Evolutionary conservation across 1,140 invertebrate species (phyloP).

Genomic region (Euschistus heros): DNA sequence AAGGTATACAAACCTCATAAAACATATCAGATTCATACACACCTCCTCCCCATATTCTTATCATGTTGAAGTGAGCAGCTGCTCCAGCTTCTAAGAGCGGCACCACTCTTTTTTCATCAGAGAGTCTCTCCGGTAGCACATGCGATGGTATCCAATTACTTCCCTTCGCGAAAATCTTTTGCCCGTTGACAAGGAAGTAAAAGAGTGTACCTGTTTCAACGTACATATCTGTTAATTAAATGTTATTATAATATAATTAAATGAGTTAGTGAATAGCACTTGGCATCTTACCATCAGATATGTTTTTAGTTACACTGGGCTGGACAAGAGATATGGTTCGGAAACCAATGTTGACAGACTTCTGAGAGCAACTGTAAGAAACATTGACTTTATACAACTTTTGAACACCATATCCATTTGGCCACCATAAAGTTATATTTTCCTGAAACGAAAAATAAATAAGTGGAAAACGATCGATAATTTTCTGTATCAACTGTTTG

Average conservation of each 20-base stretch:
- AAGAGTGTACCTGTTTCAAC: slow-evolving; percentile 72
- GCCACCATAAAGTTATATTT: slow-evolving; percentile 74
- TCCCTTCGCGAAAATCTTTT: slow-evolving; percentile 90
- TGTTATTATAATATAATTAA: too few relatives aligned
- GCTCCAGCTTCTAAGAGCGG: slow-evolving; percentile 59
- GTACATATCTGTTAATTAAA: too few relatives aligned
- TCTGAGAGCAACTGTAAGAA: slow-evolving; percentile 35
- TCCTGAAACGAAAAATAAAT: too few relatives aligned
- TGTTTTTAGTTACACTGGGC: too few relatives aligned
- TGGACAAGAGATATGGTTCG: slow-evolving; percentile 42
- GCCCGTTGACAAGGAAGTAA: slow-evolving; percentile 78
- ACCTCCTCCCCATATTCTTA: slow-evolving; percentile 97
- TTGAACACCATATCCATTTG: slow-evolving; percentile 82
- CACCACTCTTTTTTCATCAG: slow-evolving; percentile 38
- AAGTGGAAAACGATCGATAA: too few relatives aligned
- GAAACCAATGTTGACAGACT: slow-evolving; percentile 64
- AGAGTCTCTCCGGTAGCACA: slow-evolving; percentile 68
- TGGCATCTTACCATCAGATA: too few relatives aligned
- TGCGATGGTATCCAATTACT: slow-evolving; percentile 91
- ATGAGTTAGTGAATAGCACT: too few relatives aligned
- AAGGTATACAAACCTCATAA: slow-evolving; percentile 62
- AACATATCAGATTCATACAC: slow-evolving; percentile 88
- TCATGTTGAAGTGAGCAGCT: slow-evolving; percentile 82
- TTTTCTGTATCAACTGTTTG: too few relatives aligned
- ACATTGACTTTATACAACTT: slow-evolving; percentile 59